Conservation (phyloP, 1,140 invertebrate genomes). For the Polypedilum vanderplanki region DNA sequence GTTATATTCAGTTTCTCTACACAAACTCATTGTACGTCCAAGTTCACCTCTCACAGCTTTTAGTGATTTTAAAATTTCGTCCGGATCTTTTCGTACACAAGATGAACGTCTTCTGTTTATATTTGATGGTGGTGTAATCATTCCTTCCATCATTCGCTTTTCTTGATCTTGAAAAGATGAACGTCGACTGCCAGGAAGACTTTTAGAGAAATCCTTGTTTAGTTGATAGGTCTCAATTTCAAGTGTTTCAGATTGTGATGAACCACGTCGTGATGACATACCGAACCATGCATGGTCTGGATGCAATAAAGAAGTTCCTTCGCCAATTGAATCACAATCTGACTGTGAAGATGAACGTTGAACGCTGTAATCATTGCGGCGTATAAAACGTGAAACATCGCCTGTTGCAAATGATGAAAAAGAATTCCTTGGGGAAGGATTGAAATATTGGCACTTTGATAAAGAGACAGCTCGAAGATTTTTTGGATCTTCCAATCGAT, state of each 20-base stretch:
- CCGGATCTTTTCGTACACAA: slow-evolving; percentile 68
- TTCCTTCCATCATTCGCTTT: slow-evolving; percentile 47
- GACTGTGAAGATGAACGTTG: slow-evolving; percentile 61
- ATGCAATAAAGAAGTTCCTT: slow-evolving; percentile 65
- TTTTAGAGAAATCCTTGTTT: slow-evolving; percentile 75
- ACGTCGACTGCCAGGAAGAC: slow-evolving; percentile 70
- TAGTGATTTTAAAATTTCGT: slow-evolving; percentile 69
- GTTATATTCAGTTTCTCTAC: slow-evolving; percentile 48
- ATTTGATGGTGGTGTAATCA: slow-evolving; percentile 47
- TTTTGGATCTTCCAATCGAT: slow-evolving; percentile 71
- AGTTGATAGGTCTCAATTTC: slow-evolving; percentile 79
- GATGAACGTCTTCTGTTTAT: slow-evolving; percentile 67
- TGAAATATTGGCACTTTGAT: slow-evolving; percentile 54
- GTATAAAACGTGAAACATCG: slow-evolving; percentile 51
- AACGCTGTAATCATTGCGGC: slow-evolving; percentile 56
- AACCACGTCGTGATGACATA: slow-evolving; percentile 63
- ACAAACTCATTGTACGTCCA: slow-evolving; percentile 68
- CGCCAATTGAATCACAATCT: slow-evolving; percentile 63
- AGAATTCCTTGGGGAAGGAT: slow-evolving; percentile 71
- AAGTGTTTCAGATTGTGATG: slow-evolving; percentile 74
- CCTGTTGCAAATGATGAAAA: slow-evolving; percentile 51
- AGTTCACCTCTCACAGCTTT: slow-evolving; percentile 73
- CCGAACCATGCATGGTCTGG: slow-evolving; percentile 74
- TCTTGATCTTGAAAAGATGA: slow-evolving; percentile 70
- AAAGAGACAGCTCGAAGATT: slow-evolving; percentile 50